Evolutionary conservation across 2,888 invertebrate species (phyloP).

Genomic region (Thereva unica): DNA sequence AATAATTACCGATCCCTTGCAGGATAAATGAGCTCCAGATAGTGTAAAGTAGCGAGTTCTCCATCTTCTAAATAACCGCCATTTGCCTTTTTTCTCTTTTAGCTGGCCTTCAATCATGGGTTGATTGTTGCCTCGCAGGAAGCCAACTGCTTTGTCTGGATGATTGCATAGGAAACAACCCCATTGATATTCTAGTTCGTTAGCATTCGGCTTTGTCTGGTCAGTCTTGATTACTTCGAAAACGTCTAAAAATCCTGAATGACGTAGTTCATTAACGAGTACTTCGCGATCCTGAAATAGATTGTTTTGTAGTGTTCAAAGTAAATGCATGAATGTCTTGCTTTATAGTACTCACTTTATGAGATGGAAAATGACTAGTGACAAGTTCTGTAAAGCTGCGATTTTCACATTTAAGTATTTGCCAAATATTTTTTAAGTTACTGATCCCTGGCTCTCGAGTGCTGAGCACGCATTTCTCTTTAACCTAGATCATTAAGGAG

Average conservation of each 20-base stretch:
- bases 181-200: conserved; percentile 67
- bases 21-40: conserved; percentile 88
- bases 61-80: conserved; percentile 90
- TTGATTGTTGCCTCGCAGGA: conserved; percentile 76
- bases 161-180: conserved; percentile 93
- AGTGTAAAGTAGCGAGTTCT: conserved; percentile 92
- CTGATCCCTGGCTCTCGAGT: conserved; percentile 81
- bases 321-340: neutral
- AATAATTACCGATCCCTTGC: conserved; percentile 75
- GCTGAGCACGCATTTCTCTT: conserved; percentile 76
- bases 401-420: conserved; percentile 88
- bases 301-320: neutral
- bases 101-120: conserved; percentile 89
- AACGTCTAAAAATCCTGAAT: conserved; percentile 89
- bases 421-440: conserved; percentile 90
- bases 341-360: conserved; percentile 65
- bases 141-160: conserved; percentile 85
- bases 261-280: conserved; percentile 80
- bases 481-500: conserved; percentile 60
- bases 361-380: conserved; percentile 90
- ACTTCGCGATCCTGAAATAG: conserved; percentile 78
- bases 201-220: conserved; percentile 58
- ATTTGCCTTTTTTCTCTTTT: conserved; percentile 90
- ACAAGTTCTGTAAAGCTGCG: conserved; percentile 87
- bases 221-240: conserved; percentile 74